Conservation (phyloP, 2,888 invertebrate species). For the Sylvicola fuscatus region DNA sequence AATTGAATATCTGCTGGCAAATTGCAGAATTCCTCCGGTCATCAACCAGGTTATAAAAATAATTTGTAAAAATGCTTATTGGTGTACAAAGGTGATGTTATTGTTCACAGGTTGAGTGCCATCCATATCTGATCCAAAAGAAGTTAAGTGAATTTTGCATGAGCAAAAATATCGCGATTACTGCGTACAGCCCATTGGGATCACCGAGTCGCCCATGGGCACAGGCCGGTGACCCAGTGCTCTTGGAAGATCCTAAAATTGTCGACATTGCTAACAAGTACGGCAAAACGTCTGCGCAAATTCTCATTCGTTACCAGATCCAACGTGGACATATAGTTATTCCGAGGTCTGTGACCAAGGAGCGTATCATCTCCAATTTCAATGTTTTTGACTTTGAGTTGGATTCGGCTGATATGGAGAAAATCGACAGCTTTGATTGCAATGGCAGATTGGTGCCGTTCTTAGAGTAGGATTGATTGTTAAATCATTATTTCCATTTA, state of each 20-base stretch:
- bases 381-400: slow-evolving; percentile 30
- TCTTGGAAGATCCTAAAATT: background rate
- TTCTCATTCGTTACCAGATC: slow-evolving; percentile 32
- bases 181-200: slow-evolving; percentile 74
- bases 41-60: slow-evolving; percentile 38
- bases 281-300: slow-evolving; percentile 33
- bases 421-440: slow-evolving; percentile 24
- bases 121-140: slow-evolving; percentile 55
- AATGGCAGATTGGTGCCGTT: too few relatives aligned
- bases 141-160: slow-evolving; percentile 48
- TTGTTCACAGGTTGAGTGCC: slow-evolving; percentile 41
- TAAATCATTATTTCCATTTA: too few relatives aligned
- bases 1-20: slow-evolving; percentile 38
- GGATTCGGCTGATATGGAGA: slow-evolving; percentile 26
- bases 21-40: slow-evolving; percentile 39
- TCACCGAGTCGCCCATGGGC: slow-evolving; percentile 49
- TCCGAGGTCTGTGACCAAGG: slow-evolving; percentile 28
- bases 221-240: slow-evolving; percentile 40
- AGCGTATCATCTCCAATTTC: slow-evolving; percentile 26
- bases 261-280: slow-evolving; percentile 29
- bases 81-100: too few relatives aligned
- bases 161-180: slow-evolving; percentile 40
- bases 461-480: too few relatives aligned
- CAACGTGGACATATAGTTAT: slow-evolving; percentile 27
- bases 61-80: too few relatives aligned